Percentiles rank a stretch among this genome's conserved stretches.
Evolutionary conservation across 2,888 invertebrate genomes (phyloP).

Genomic region (Philhelius pedissequus): DNA sequence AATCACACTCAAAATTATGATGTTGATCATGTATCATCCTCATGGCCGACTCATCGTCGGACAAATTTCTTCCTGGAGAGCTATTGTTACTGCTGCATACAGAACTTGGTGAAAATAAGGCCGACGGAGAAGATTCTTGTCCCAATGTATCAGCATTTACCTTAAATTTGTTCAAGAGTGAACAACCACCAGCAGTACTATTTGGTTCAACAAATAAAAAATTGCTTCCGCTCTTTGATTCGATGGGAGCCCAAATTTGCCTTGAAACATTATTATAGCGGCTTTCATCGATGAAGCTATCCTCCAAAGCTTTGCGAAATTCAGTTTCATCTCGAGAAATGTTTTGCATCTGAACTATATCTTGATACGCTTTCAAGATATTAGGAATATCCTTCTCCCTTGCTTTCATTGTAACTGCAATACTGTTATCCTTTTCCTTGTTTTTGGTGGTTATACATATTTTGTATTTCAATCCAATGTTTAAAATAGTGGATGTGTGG

Average conservation of each 20-base stretch:
- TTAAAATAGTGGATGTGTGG: constrained; percentile 82
- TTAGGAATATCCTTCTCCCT: constrained; percentile 90
- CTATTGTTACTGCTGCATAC: constrained; percentile 45
- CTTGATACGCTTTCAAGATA: constrained; percentile 93
- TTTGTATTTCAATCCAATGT: constrained; percentile 88
- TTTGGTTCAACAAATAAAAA: constrained; percentile 1
- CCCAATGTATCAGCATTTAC: constrained; percentile 65
- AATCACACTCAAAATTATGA: constrained; percentile 5
- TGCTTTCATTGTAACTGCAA: constrained; percentile 93
- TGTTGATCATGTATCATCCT: not conserved
- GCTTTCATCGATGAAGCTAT: constrained; percentile 66
- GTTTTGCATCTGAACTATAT: constrained; percentile 85
- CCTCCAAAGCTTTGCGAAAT: constrained; percentile 77
- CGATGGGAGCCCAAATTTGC: constrained; percentile 40
- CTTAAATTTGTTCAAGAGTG: constrained; percentile 21
- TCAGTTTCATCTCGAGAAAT: constrained; percentile 84
- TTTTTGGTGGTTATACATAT: constrained; percentile 91
- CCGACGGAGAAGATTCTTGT: not conserved
- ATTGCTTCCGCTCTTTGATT: constrained; percentile 13
- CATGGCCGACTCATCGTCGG: constrained; percentile 14
- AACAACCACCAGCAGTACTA: not conserved
- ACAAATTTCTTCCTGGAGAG: not conserved
- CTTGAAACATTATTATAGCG: constrained; percentile 37
- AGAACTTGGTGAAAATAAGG: constrained; percentile 64
- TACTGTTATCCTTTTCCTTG: constrained; percentile 92